Percentiles rank a stretch among this genome's conserved stretches.
Evolutionary conservation across 2,113 vertebrate species (phyloP).

Genomic region (Oncorhynchus nerka): DNA sequence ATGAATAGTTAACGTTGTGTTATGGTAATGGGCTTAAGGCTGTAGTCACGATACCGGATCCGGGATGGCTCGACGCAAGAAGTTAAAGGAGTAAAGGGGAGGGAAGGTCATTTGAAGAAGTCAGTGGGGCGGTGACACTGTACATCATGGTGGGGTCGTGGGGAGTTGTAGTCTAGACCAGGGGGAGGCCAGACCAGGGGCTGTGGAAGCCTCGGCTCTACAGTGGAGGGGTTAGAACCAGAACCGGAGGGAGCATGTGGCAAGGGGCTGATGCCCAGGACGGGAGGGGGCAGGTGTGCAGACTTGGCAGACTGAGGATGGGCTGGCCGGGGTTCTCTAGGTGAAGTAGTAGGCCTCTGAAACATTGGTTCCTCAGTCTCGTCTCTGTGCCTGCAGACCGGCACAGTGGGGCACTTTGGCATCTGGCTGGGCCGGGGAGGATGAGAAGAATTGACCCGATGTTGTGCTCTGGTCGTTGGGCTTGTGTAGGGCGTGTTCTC

Average conservation of each 20-base stretch:
- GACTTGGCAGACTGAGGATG: constrained; percentile 57
- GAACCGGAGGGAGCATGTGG: constrained; percentile 17
- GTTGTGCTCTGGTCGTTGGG: constrained; percentile 55
- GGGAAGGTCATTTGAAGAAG: constrained; percentile 40
- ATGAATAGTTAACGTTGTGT: too few species aligned
- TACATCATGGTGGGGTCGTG: constrained; percentile 16
- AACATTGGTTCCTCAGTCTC: constrained; percentile 60
- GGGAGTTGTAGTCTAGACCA: constrained; percentile 2
- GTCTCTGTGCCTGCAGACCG: constrained; percentile 74
- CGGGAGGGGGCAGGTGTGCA: constrained; percentile 20
- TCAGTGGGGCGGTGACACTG: constrained; percentile 9
- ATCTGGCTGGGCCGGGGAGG: constrained; percentile 61
- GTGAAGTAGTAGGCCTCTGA: constrained; percentile 72
- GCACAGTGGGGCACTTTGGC: constrained; percentile 69
- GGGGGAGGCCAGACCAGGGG: constrained; percentile 3
- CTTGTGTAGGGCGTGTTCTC: constrained; percentile 56
- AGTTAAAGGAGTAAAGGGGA: too few species aligned
- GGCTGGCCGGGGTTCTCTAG: constrained; percentile 49
- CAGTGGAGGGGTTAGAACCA: constrained; percentile 32
- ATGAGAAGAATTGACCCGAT: constrained; percentile 38
- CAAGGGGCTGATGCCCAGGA: constrained; percentile 23
- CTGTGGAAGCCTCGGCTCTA: constrained; percentile 43
- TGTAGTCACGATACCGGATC: too few species aligned
- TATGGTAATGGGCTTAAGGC: too few species aligned
- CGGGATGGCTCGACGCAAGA: too few species aligned